Base-by-base conservation (phyloP, 2,797 vertebrate genomes). In the Xenops minutus region DNA sequence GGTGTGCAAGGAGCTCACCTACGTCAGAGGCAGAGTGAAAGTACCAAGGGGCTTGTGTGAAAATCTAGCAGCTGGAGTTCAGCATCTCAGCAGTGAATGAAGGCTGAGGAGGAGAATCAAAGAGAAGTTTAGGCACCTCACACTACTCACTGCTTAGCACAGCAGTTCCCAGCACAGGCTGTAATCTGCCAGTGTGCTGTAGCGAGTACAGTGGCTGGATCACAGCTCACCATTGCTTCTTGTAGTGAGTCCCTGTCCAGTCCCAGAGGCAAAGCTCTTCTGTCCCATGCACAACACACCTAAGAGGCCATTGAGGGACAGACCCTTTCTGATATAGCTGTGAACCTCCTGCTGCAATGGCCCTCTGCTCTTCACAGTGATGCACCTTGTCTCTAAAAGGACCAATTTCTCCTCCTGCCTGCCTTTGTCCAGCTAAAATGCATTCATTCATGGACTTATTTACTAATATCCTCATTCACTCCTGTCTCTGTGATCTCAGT, bases 231-330 rank as follows among this genome's bases (percentile, higher is more conserved):
- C 46, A 30, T 11, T 21, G 17, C 36, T 59, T 71, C 51, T 46
- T 34, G 34, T 10, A 62, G 37, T 1, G 2, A 64, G 30, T 7
- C 34, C n/a, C 6, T 66, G 36, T n/a, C 55, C 1, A 1, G 8
- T 9, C 52, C 68, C 52, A 22, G 75, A 41, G n/a, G 37, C 5
- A 49, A 64, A 83, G 43, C 30, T 88, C 54, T 63, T 78, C 55
- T 12, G 3, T 29, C 46, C 30, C 0, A 0, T 6, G 26, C 8
- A 3, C 51, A 63, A 49, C 0, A 1, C 4, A 49, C 0, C 0
- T 1, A 23, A 74, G 10, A 30, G 36, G 43, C n/a, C 44, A 36
- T 22, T 4, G 46, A 79, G 34, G 58, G 41, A 32, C 17, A 55
- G 29, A 72, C 52, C 48, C 55, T 68, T 91, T 39, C 72, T 15